Evolutionary conservation across 2,797 vertebrate genomes (phyloP).

Genomic region (Sylvilagus floridanus): DNA sequence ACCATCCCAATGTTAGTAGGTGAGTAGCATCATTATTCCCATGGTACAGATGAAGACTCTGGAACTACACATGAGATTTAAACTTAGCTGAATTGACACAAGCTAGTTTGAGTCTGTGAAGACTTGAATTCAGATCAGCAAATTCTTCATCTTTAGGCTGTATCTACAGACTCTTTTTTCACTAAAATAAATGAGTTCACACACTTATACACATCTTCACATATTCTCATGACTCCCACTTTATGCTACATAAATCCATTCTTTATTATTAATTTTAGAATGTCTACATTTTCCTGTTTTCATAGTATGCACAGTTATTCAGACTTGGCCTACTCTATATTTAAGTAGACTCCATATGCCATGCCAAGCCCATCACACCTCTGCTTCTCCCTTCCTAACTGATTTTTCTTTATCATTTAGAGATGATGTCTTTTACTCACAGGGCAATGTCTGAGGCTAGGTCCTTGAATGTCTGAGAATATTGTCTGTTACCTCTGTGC

Average conservation of each 20-base stretch:
- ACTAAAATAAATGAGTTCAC: constrained; percentile 31
- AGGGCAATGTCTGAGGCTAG: neutral
- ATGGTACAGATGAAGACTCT: constrained; percentile 14
- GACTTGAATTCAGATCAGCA: constrained; percentile 19
- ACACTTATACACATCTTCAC: neutral
- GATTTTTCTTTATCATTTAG: constrained; percentile 32
- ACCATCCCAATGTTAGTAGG: neutral
- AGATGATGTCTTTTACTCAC: constrained; percentile 36
- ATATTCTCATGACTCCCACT: neutral
- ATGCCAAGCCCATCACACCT: neutral
- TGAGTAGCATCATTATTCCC: neutral
- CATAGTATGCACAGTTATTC: neutral
- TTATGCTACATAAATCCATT: constrained; percentile 24
- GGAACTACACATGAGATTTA: neutral
- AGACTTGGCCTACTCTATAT: constrained; percentile 6
- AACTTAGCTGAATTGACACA: neutral
- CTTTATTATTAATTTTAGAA: constrained; percentile 38
- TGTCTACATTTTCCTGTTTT: constrained; percentile 48
- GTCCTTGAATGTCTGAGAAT: constrained; percentile 13
- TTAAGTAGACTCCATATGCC: neutral
- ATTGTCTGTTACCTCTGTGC: neutral
- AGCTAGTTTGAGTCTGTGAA: neutral
- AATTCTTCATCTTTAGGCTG: neutral
- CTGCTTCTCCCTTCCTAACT: constrained; percentile 32
- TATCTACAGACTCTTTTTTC: neutral